Conservation (phyloP, 2,797 vertebrate genomes). For the Sebastes glaucus region DNA sequence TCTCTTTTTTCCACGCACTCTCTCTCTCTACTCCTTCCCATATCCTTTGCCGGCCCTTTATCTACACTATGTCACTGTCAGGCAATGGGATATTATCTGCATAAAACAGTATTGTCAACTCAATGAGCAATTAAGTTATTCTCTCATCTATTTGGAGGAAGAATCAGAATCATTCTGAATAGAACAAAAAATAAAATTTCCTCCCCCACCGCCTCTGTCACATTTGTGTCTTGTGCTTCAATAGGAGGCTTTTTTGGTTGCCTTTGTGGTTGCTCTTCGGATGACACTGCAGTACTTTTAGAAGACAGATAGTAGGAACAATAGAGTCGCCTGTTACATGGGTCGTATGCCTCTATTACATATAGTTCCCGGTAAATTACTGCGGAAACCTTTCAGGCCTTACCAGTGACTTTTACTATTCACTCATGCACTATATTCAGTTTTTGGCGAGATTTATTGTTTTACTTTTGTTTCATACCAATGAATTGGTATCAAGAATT, state of each 20-base stretch:
- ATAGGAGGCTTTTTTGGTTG: constrained; percentile 18
- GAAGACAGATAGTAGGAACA: constrained; percentile 15
- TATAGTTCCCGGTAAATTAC: neutral
- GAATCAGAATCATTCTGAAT: constrained; percentile 54
- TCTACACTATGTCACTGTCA: constrained; percentile 86
- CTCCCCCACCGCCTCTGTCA: constrained; percentile 17
- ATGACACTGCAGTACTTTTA: constrained; percentile 14
- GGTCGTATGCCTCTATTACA: neutral
- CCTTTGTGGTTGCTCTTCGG: constrained; percentile 16
- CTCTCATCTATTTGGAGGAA: constrained; percentile 86
- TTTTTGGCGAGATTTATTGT: too few species aligned
- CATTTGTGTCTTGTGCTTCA: constrained; percentile 47
- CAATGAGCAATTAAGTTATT: constrained; percentile 96
- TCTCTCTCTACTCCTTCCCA: constrained; percentile 1
- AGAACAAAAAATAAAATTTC: constrained; percentile 25
- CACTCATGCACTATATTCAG: neutral
- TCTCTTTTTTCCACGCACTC: constrained; percentile 27
- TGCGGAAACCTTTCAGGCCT: neutral
- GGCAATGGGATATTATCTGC: constrained; percentile 93
- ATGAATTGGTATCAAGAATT: too few species aligned
- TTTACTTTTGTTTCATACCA: too few species aligned
- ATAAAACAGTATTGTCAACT: constrained; percentile 93
- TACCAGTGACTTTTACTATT: neutral
- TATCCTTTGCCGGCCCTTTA: constrained; percentile 61
- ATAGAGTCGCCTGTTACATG: neutral